phyloP scores from a whole-genome alignment of 2,888 invertebrate species.

The Zonitis immaculata region DNA sequence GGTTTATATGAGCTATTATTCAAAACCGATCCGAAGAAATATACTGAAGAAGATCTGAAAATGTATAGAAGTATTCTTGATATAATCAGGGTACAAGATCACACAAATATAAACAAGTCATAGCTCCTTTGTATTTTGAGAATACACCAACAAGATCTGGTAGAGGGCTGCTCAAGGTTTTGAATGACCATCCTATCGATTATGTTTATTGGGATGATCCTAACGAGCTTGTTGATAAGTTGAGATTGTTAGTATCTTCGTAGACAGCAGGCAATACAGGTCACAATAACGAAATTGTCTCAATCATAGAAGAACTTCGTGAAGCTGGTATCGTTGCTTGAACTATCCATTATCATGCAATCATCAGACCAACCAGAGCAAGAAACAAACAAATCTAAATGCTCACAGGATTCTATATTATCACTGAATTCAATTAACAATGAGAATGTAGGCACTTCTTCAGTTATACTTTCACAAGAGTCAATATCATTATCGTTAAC shows the following conservation, averaged over 20 bases:
- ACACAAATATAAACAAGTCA: not conserved
- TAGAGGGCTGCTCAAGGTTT: too few relatives aligned
- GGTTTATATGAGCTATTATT: constrained; percentile 6
- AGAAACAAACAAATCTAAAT: too few relatives aligned
- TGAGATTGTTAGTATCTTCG: constrained; percentile 11
- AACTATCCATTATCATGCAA: too few relatives aligned
- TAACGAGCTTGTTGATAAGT: too few relatives aligned
- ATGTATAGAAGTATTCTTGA: not conserved
- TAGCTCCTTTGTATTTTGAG: not conserved
- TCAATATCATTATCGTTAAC: too few relatives aligned
- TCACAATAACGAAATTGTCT: constrained; percentile 10
- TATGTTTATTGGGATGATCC: too few relatives aligned
- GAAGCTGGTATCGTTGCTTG: constrained; percentile 4
- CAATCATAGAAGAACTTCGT: constrained; percentile 13
- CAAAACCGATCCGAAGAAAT: constrained; percentile 2
- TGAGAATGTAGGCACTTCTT: too few relatives aligned
- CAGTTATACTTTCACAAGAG: too few relatives aligned
- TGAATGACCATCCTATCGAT: too few relatives aligned
- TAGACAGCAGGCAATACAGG: constrained; percentile 10
- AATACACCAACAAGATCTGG: not conserved
- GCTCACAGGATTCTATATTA: too few relatives aligned
- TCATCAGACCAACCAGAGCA: too few relatives aligned
- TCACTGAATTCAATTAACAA: too few relatives aligned
- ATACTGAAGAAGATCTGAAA: not conserved
- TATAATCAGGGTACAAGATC: not conserved